phyloP scores from a whole-genome alignment of 2,797 vertebrate genomes.

The Anolis apletophallus region DNA sequence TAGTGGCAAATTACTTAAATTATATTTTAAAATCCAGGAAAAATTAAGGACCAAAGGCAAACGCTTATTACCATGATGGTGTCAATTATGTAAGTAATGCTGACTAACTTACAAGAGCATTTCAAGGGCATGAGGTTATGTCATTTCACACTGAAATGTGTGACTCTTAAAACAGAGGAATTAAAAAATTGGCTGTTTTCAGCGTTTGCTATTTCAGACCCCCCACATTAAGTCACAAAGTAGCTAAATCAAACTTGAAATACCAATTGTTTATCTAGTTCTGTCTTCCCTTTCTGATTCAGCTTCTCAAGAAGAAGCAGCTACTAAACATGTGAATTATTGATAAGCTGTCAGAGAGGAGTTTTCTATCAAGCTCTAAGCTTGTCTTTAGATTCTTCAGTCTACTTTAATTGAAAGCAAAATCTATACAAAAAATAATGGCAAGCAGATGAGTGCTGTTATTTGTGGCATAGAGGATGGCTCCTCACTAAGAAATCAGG shows the following conservation, averaged over 20 bases:
- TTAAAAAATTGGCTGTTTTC: accelerated
- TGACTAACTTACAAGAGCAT: background rate
- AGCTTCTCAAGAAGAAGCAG: conserved; percentile 15
- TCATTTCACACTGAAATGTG: accelerated
- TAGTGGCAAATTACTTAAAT: conserved; percentile 20
- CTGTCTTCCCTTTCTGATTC: background rate
- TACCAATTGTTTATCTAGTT: conserved; percentile 21
- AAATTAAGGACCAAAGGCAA: conserved; percentile 54
- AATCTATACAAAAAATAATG: conserved; percentile 36
- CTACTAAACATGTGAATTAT: conserved; percentile 37
- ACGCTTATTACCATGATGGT: background rate
- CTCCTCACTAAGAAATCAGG: background rate
- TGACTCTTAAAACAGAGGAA: background rate
- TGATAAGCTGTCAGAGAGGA: conserved; percentile 37
- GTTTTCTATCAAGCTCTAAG: conserved; percentile 24
- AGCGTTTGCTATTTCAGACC: background rate
- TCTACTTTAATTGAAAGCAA: conserved; percentile 52
- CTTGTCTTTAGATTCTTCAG: conserved; percentile 30
- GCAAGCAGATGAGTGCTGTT: background rate
- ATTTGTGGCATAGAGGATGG: background rate
- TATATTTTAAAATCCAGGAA: conserved; percentile 13
- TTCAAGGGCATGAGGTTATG: accelerated
- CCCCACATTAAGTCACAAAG: background rate
- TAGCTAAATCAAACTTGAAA: conserved; percentile 1
- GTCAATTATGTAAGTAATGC: background rate